A percentile compares a stretch with the other conserved stretches of the same genome.
Conservation (phyloP, 2,888 invertebrate species). For the Coecobrya sp. region DNA sequence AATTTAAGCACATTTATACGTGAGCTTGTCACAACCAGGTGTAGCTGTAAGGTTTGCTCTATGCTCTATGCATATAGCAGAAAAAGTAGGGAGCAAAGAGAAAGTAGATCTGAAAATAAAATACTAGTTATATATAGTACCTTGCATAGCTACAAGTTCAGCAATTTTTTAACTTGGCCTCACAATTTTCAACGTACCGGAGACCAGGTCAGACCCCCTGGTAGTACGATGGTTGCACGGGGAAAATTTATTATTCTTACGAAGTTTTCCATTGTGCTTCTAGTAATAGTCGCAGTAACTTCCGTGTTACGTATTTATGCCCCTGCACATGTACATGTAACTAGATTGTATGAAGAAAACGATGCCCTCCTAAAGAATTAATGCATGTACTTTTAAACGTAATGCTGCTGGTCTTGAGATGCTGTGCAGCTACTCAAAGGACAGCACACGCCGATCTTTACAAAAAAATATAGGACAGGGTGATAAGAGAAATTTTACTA, state of each 20-base stretch:
- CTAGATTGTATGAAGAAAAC: constrained; percentile 1
- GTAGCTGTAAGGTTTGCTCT: not conserved
- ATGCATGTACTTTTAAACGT: constrained; percentile 16
- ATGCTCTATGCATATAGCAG: not conserved
- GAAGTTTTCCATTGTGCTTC: constrained; percentile 21
- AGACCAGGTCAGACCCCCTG: constrained; percentile 47
- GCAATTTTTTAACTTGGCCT: constrained; percentile 15
- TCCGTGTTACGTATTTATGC: constrained; percentile 24
- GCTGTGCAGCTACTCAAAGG: not conserved
- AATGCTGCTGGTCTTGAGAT: not conserved
- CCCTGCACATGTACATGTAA: not conserved
- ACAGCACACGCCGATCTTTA: not conserved
- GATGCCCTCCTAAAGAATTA: not conserved
- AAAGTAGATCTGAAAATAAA: constrained; percentile 14
- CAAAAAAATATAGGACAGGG: not conserved
- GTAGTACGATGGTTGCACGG: constrained; percentile 63
- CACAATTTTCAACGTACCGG: not conserved
- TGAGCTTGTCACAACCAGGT: constrained; percentile 33
- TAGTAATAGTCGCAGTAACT: constrained; percentile 46
- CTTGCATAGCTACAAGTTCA: not conserved
- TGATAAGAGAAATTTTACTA: not conserved
- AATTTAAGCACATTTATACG: constrained; percentile 60
- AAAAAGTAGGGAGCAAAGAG: not conserved
- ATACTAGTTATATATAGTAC: not conserved
- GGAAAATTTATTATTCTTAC: constrained; percentile 69